Conservation (phyloP, 2,797 vertebrate species). For the Botia almorhae region DNA sequence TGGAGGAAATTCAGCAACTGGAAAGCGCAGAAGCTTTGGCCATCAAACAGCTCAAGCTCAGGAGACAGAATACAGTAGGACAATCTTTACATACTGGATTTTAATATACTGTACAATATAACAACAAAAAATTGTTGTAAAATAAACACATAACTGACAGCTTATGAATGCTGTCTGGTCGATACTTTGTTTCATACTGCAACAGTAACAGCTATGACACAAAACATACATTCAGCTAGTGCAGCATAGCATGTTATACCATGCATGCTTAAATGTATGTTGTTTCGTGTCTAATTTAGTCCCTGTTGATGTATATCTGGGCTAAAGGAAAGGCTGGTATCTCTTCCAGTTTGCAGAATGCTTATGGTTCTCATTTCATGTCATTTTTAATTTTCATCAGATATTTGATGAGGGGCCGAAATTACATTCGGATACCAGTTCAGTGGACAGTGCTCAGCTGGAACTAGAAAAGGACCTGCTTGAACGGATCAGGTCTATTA, state of each 20-base stretch:
- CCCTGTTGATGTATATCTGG: too few species aligned
- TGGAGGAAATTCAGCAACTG: constrained; percentile 91
- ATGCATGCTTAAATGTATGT: not conserved
- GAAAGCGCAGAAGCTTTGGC: constrained; percentile 89
- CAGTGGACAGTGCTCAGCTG: not conserved
- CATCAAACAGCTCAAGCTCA: constrained; percentile 86
- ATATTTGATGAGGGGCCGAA: constrained; percentile 68
- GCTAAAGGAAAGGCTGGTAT: too few species aligned
- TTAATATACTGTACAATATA: not conserved
- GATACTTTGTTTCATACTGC: not conserved
- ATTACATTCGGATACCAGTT: constrained; percentile 33
- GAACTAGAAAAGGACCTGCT: constrained; percentile 82
- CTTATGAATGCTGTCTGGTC: not conserved
- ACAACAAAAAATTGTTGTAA: not conserved
- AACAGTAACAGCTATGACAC: too few species aligned
- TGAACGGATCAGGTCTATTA: constrained; percentile 89
- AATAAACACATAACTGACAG: not conserved
- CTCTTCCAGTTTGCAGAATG: not conserved
- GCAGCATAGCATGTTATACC: too few species aligned
- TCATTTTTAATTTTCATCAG: constrained; percentile 57
- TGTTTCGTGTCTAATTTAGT: not conserved
- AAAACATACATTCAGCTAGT: too few species aligned
- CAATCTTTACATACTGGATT: not conserved
- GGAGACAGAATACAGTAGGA: constrained; percentile 84
- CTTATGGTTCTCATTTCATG: not conserved